Evolutionary conservation across 1,140 invertebrate genomes (phyloP).

Genomic region (Heliconius congener): DNA sequence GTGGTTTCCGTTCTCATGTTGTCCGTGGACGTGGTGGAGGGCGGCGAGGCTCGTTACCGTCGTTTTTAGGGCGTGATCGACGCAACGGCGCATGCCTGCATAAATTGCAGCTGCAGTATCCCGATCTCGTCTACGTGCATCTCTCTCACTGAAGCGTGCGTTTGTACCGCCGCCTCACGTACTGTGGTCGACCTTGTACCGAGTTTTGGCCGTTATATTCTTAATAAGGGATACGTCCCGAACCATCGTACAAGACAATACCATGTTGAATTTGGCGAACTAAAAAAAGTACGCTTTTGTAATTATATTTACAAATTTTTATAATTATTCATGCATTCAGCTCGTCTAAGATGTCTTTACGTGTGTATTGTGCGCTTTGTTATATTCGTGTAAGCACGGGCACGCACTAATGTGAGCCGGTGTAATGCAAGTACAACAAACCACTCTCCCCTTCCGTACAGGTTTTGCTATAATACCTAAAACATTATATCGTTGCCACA

Average conservation of each 20-base stretch:
- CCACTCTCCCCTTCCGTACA: constrained; percentile 51
- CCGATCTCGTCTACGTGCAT: constrained; percentile 54
- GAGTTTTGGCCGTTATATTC: constrained; percentile 50
- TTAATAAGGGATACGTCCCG: constrained; percentile 30
- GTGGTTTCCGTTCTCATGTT: constrained; percentile 68
- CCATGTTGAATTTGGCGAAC: constrained; percentile 62
- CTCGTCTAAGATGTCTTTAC: constrained; percentile 70
- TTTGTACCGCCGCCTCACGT: constrained; percentile 46
- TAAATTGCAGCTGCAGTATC: constrained; percentile 68
- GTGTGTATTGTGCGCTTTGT: constrained; percentile 70
- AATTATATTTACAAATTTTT: constrained; percentile 74
- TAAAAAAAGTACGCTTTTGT: constrained; percentile 66
- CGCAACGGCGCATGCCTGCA: constrained; percentile 75
- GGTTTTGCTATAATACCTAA: constrained; percentile 51
- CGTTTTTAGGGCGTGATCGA: constrained; percentile 77
- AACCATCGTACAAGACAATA: constrained; percentile 60
- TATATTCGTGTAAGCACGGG: constrained; percentile 61
- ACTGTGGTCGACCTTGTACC: constrained; percentile 57
- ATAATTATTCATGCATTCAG: constrained; percentile 64
- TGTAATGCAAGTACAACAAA: constrained; percentile 49
- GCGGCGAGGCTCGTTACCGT: constrained; percentile 66
- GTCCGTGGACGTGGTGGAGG: constrained; percentile 43
- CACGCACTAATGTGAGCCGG: constrained; percentile 53
- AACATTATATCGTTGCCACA: constrained; percentile 46
- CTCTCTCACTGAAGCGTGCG: constrained; percentile 45